Percentiles rank a stretch among this genome's conserved stretches.
Conservation (phyloP, 1,140 invertebrate species). For the Ooceraea biroi region DNA sequence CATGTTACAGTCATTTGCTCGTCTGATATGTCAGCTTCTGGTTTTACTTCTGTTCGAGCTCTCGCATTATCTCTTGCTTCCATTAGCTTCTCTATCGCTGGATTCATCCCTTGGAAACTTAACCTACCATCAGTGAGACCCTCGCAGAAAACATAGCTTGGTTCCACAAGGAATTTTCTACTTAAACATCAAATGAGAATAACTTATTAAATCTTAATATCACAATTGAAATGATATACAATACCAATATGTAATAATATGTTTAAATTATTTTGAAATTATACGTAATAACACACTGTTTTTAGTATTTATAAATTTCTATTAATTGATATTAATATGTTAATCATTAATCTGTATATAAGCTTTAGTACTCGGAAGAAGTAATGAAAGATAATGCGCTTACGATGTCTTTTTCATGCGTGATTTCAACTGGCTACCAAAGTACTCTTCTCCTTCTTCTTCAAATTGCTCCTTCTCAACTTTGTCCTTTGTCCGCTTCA, state of each 20-base stretch:
- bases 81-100: slow-evolving; percentile 93
- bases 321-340: slow-evolving; percentile 12
- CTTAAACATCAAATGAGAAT: slow-evolving; percentile 79
- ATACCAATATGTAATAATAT: slow-evolving; percentile 15
- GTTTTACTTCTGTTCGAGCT: slow-evolving; percentile 81
- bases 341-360: background rate
- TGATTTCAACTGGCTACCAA: slow-evolving; percentile 86
- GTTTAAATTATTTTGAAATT: slow-evolving; percentile 15
- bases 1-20: slow-evolving; percentile 89
- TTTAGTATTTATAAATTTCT: background rate
- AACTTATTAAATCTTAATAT: slow-evolving; percentile 19
- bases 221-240: slow-evolving; percentile 10
- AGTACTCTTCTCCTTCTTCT: slow-evolving; percentile 89
- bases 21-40: slow-evolving; percentile 90
- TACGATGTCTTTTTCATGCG: slow-evolving; percentile 87
- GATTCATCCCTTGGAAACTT: slow-evolving; percentile 96
- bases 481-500: slow-evolving; percentile 95
- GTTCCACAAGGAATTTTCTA: slow-evolving; percentile 91
- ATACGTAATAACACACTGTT: background rate
- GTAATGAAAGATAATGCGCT: slow-evolving; percentile 70
- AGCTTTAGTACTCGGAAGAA: background rate
- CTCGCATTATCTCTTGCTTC: slow-evolving; percentile 85
- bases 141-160: slow-evolving; percentile 92
- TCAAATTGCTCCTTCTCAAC: slow-evolving; percentile 92
- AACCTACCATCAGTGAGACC: slow-evolving; percentile 92